Evolutionary conservation across 2,888 invertebrate genomes (phyloP), one percentile per base, ranked within the genome.

Genomic region (Agonum fuliginosum): DNA sequence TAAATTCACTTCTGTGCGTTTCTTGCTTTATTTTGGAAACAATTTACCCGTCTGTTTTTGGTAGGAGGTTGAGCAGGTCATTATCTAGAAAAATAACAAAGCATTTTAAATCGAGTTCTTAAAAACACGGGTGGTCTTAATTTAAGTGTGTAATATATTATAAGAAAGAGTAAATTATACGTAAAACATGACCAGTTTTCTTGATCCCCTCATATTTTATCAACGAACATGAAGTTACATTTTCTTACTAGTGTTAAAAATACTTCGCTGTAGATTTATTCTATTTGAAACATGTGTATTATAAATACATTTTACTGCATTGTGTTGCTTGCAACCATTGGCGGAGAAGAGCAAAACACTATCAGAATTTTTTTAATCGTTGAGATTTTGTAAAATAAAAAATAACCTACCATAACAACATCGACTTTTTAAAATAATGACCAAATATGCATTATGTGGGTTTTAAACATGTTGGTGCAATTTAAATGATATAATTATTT

Each of bases 121-220:
- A 34, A 51, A 76, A 51, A 20, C 34, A 76, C 48, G 76, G 76
- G 76, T 76, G 76, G 76, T 76, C 76, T 69, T 48, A 51, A 76
- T 76, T 76, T 76, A 67, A 67, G 41, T 51, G 51, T 14, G 30
- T 67, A 51, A 76, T 76, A 48, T 76, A 76, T 76, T 48, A 67
- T 37, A 34, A 67, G 51, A 67, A 48, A 76, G 34, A 46, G 76
- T 76, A 76, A 76, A 76, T 76, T 76, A 69, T 37, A 67, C 54
- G 69, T 76, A 69, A 76, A 69, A 76, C 76, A 69, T 76, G 76
- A 37, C 27, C 22, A 37, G 51, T 76, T 76, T 67, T 34, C 17
- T 51, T 69, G 76, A 76, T 76, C 51, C 51, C 37, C 24, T 48
- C 24, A 76, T 76, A 76, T 48, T 76, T 76, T 74, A 74, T 46